Percentiles rank a stretch among this genome's conserved stretches.
Conservation (phyloP, 2,888 invertebrate species). For the Anthrax anthrax region DNA sequence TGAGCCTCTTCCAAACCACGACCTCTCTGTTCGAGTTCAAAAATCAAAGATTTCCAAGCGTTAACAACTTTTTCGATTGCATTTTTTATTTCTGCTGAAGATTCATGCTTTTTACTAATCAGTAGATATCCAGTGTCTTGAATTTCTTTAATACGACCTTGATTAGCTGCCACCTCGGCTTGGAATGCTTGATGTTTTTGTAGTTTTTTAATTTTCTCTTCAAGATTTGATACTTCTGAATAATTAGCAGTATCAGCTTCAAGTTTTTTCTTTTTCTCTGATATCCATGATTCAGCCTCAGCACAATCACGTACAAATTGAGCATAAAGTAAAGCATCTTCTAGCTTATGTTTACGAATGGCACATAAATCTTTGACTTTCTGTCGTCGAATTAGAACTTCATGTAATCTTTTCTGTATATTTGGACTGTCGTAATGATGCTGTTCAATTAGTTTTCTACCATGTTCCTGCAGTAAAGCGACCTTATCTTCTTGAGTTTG, state of each 20-base stretch:
- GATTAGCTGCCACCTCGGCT: constrained; percentile 79
- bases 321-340: constrained; percentile 66
- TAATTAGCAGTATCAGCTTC: constrained; percentile 54
- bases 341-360: constrained; percentile 51
- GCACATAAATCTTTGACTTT: constrained; percentile 49
- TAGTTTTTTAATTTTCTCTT: constrained; percentile 89
- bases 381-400: constrained; percentile 57
- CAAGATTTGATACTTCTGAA: constrained; percentile 62
- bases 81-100: constrained; percentile 50
- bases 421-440: constrained; percentile 80
- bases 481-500: constrained; percentile 78
- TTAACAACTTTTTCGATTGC: constrained; percentile 53
- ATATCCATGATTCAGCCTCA: constrained; percentile 84
- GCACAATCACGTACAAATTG: constrained; percentile 85
- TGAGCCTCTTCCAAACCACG: constrained; percentile 92
- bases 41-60: constrained; percentile 63
- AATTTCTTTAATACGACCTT: constrained; percentile 70
- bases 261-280: constrained; percentile 77
- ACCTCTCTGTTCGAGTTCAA: constrained; percentile 48
- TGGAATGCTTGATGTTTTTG: constrained; percentile 93
- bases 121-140: constrained; percentile 55
- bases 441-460: constrained; percentile 71
- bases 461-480: constrained; percentile 64
- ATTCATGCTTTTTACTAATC: constrained; percentile 54
- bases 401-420: constrained; percentile 59